Percentiles rank a stretch among this genome's conserved stretches.
Conservation (phyloP, 1,140 invertebrate genomes). For the Microvelia longipes region DNA sequence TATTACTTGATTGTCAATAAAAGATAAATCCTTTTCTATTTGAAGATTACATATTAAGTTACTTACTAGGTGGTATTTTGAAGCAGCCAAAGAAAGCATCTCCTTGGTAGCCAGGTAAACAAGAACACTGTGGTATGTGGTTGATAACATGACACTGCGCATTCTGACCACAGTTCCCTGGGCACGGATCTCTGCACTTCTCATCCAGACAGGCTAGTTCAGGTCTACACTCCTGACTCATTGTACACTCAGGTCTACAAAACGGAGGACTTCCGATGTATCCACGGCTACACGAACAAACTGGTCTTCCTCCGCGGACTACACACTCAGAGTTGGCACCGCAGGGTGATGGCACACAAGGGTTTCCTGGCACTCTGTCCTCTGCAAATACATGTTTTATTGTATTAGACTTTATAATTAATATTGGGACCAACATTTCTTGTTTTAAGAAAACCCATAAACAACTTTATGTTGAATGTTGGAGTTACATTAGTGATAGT, state of each 20-base stretch:
- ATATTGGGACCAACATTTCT: not conserved
- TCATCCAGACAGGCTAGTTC: constrained; percentile 63
- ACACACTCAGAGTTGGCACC: constrained; percentile 72
- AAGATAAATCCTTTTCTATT: too few species aligned
- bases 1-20: too few species aligned
- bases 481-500: too few species aligned
- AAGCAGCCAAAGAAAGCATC: constrained; percentile 67
- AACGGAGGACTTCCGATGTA: constrained; percentile 41
- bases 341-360: constrained; percentile 65
- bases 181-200: constrained; percentile 62
- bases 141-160: constrained; percentile 64
- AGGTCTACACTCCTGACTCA: constrained; percentile 39
- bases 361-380: constrained; percentile 34
- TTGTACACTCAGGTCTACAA: constrained; percentile 40
- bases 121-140: constrained; percentile 66
- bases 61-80: constrained; percentile 32
- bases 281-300: constrained; percentile 53
- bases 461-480: not conserved
- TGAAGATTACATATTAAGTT: too few species aligned
- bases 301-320: constrained; percentile 55
- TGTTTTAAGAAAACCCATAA: not conserved
- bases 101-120: constrained; percentile 54
- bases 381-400: constrained; percentile 17
- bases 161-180: constrained; percentile 56
- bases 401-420: too few species aligned